phyloP scores from a whole-genome alignment of 2,797 vertebrate species.

The Amazonetta brasiliensis region DNA sequence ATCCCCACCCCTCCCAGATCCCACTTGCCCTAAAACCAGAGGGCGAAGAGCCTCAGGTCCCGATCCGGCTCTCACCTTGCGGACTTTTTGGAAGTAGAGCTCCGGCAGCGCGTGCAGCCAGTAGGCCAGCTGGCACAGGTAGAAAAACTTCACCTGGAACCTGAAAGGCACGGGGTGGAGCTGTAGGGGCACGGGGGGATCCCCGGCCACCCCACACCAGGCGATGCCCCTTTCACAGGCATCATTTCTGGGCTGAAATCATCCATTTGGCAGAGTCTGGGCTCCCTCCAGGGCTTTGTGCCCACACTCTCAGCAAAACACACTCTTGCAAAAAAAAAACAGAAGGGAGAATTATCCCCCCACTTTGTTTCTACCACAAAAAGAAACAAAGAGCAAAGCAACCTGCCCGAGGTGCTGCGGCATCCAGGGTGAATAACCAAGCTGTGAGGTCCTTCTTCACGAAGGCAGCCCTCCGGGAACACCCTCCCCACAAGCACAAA shows the following conservation, averaged over 20 bases:
- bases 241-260: neutral
- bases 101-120: constrained; percentile 96
- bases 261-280: rapidly evolving
- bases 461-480: neutral
- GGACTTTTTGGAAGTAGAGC: constrained; percentile 98
- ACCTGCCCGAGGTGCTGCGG: neutral
- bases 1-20: neutral
- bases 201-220: rapidly evolving
- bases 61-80: constrained; percentile 88
- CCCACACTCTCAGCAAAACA: neutral
- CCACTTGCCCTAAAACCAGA: neutral
- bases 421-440: neutral
- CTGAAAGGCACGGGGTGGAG: constrained; percentile 71
- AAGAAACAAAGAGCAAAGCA: neutral
- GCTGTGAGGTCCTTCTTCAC: neutral
- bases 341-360: neutral
- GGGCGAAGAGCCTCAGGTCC: neutral
- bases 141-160: constrained; percentile 99
- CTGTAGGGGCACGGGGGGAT: neutral
- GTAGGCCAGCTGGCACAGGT: constrained; percentile 95
- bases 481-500: neutral
- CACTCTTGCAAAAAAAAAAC: neutral
- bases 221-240: neutral
- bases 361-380: neutral
- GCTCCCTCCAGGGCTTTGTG: neutral